phyloP scores from a whole-genome alignment of 2,888 invertebrate species.

The Cantharis rustica region DNA sequence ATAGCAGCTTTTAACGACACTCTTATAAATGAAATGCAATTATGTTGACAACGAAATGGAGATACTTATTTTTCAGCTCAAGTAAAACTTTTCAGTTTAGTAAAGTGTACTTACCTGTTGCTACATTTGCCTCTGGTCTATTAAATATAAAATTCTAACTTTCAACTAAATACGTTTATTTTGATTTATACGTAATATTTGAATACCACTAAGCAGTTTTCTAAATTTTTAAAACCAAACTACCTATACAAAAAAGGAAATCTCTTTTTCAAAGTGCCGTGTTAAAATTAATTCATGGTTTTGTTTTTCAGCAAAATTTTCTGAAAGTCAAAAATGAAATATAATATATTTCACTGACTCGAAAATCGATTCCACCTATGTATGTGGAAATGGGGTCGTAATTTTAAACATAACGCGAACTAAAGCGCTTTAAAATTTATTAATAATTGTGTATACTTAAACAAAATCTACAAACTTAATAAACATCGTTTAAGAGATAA shows the following conservation, averaged over 20 bases:
- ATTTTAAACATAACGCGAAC: too few relatives aligned
- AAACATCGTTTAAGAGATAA: background rate
- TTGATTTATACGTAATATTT: background rate
- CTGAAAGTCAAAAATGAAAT: background rate
- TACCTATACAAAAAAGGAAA: background rate
- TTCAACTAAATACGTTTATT: background rate
- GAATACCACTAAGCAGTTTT: background rate
- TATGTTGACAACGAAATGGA: conserved; percentile 10
- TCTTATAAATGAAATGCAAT: conserved; percentile 18
- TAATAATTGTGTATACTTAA: background rate
- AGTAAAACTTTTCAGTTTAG: background rate
- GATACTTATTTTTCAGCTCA: conserved; percentile 3
- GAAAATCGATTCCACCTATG: background rate
- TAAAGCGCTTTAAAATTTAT: background rate
- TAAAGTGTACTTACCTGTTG: conserved; percentile 12
- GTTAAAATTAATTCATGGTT: background rate
- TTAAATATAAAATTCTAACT: background rate
- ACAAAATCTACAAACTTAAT: background rate
- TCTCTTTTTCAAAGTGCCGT: too few relatives aligned
- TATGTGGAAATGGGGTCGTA: too few relatives aligned
- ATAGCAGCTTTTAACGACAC: conserved; percentile 14
- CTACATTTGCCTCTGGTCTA: background rate
- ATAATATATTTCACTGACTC: background rate
- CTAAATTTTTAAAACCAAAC: background rate
- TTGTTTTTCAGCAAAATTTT: background rate